Evolutionary conservation across 1,140 invertebrate genomes (phyloP).

Genomic region (Bombus cullumanus): DNA sequence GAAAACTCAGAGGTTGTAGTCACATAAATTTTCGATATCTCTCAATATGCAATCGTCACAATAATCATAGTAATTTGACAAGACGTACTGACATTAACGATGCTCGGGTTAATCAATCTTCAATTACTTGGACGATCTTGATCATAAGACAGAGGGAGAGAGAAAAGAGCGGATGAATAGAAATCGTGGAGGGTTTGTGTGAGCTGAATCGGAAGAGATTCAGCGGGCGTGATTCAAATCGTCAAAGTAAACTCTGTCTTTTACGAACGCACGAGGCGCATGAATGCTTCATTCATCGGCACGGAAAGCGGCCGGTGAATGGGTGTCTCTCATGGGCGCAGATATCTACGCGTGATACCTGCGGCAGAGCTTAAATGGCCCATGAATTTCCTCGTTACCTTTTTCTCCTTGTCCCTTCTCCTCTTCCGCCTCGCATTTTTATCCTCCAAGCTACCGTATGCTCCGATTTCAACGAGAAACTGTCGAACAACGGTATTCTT

Average conservation of each 20-base stretch:
- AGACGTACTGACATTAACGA: too few relatives aligned
- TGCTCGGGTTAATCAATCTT: neutral
- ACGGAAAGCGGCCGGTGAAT: slow-evolving; percentile 58
- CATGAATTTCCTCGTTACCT: slow-evolving; percentile 58
- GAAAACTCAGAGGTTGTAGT: too few relatives aligned
- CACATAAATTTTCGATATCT: too few relatives aligned
- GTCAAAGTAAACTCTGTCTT: slow-evolving; percentile 44
- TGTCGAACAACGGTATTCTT: neutral
- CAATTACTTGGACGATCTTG: neutral
- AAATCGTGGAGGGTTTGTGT: slow-evolving; percentile 2
- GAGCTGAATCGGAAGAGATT: neutral
- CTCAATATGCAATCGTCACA: too few relatives aligned
- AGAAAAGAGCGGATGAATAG: neutral
- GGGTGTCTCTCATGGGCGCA: slow-evolving; percentile 62
- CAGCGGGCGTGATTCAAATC: slow-evolving; percentile 17
- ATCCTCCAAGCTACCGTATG: neutral
- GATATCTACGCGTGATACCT: slow-evolving; percentile 63
- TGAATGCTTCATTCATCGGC: slow-evolving; percentile 69
- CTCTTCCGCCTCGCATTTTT: slow-evolving; percentile 3
- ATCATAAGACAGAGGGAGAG: neutral
- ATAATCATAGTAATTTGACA: too few relatives aligned
- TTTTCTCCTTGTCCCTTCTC: slow-evolving; percentile 5
- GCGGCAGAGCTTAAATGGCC: slow-evolving; percentile 60
- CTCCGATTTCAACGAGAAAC: neutral
- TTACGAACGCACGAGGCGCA: slow-evolving; percentile 48